Evolutionary conservation across 2,888 invertebrate genomes (phyloP).

Genomic region (Campoletis raptor): DNA sequence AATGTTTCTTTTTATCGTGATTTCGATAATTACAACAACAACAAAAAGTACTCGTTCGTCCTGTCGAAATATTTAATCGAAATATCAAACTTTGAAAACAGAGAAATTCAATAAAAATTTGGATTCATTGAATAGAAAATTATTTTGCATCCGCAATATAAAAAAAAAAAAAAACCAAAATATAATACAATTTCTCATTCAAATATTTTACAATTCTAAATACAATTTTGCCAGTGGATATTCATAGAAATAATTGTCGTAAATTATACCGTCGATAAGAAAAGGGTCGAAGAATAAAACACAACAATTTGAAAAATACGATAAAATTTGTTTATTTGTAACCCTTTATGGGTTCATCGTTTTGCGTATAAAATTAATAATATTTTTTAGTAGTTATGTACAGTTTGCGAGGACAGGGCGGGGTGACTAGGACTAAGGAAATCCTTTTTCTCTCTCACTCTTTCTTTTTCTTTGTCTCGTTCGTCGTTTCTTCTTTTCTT

Average conservation of each 20-base stretch:
- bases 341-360: slow-evolving; percentile 26
- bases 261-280: background rate
- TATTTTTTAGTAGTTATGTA: slow-evolving; percentile 63
- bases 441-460: slow-evolving; percentile 28
- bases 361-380: slow-evolving; percentile 49
- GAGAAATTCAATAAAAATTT: background rate
- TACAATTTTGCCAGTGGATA: no score
- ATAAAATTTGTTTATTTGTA: slow-evolving; percentile 7
- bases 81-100: background rate
- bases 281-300: background rate
- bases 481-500: background rate
- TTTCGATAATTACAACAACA: background rate
- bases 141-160: background rate
- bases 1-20: background rate
- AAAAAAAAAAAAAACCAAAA: background rate
- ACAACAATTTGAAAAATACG: background rate
- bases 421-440: slow-evolving; percentile 72
- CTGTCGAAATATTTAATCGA: slow-evolving; percentile 1
- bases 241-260: no score
- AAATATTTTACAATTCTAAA: background rate
- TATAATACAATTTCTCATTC: background rate
- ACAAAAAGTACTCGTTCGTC: background rate
- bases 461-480: background rate
- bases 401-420: slow-evolving; percentile 56
- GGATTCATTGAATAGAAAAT: background rate